Evolutionary conservation across 2,797 vertebrate species (phyloP).

Genomic region (Pteropus rufus): DNA sequence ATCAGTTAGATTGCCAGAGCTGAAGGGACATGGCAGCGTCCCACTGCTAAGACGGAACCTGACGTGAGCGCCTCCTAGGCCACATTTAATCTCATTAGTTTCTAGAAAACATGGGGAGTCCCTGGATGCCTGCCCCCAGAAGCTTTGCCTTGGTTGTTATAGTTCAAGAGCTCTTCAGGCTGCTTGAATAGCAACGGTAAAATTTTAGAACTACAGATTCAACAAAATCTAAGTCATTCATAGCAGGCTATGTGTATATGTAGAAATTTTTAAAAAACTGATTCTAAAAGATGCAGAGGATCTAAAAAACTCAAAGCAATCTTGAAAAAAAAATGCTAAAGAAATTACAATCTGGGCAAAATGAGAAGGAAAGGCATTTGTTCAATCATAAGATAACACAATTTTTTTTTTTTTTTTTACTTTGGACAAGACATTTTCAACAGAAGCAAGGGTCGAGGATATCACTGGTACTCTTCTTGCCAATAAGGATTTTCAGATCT

Average conservation of each 20-base stretch:
- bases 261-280: not conserved
- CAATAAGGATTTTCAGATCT: not conserved
- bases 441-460: not conserved
- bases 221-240: slow-evolving; percentile 10
- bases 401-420: not conserved
- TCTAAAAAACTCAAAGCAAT: not conserved
- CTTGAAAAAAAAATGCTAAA: not conserved
- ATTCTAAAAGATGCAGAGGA: slow-evolving; percentile 18
- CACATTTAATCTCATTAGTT: not conserved
- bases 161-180: not conserved
- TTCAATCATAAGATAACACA: not conserved
- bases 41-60: not conserved
- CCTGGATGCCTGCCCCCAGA: not conserved
- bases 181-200: not conserved
- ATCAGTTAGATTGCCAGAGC: not conserved
- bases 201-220: not conserved
- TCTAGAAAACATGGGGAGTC: not conserved
- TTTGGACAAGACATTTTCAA: not conserved
- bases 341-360: not conserved
- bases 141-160: not conserved
- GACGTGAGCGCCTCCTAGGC: not conserved
- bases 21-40: not conserved
- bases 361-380: not conserved
- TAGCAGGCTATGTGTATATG: not conserved
- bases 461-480: not conserved